Conservation (phyloP, 2,797 vertebrate species). For the Enteromius anoplus region DNA sequence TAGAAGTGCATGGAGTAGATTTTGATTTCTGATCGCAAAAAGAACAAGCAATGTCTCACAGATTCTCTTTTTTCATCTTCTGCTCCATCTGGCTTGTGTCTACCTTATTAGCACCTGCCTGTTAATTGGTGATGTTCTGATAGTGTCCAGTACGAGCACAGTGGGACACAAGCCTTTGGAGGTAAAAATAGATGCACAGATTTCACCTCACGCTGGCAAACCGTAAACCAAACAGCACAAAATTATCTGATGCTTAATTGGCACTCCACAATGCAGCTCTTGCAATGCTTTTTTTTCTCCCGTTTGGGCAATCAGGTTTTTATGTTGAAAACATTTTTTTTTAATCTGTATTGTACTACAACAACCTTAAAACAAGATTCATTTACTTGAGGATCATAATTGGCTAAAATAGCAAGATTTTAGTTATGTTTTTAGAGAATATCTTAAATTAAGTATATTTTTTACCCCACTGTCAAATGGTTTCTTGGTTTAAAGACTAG, state of each 20-base stretch:
- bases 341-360: not conserved
- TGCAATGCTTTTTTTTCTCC: not conserved
- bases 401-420: not conserved
- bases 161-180: slow-evolving; percentile 44
- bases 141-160: slow-evolving; percentile 35
- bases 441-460: not conserved
- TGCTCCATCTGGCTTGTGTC: slow-evolving; percentile 40
- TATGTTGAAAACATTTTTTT: not conserved
- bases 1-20: not conserved
- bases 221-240: slow-evolving; percentile 25
- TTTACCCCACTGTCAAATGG: not conserved
- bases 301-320: not conserved
- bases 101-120: slow-evolving; percentile 54
- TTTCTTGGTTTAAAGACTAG: not conserved
- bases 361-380: not conserved
- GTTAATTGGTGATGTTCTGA: slow-evolving; percentile 54
- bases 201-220: slow-evolving; percentile 44
- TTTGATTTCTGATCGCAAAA: slow-evolving; percentile 18
- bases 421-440: not conserved
- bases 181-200: slow-evolving; percentile 39
- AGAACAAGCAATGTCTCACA: slow-evolving; percentile 5
- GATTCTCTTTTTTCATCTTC: slow-evolving; percentile 13
- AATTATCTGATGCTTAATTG: slow-evolving; percentile 33
- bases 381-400: not conserved
- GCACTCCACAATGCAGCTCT: slow-evolving; percentile 16